Percentiles rank a stretch among this genome's conserved stretches.
Evolutionary conservation across 2,797 vertebrate species (phyloP).

Genomic region (Sphenopsis melanotis): DNA sequence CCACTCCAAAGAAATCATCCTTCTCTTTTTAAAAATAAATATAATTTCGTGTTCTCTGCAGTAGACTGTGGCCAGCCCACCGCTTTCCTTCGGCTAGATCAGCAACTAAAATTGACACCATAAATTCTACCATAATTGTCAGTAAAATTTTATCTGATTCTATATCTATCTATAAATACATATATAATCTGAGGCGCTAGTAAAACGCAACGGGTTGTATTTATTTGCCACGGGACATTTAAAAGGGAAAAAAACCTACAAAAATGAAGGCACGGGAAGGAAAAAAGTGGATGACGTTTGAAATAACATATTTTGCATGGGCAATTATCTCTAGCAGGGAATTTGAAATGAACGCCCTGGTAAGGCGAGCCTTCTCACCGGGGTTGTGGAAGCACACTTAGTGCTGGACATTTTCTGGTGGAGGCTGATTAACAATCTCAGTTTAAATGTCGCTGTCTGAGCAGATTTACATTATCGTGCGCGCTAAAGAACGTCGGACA

Average conservation of each 20-base stretch:
- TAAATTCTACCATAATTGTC: conserved; percentile 16
- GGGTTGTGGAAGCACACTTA: not conserved
- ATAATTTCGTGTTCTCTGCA: not conserved
- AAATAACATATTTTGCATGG: not conserved
- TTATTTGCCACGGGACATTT: not conserved
- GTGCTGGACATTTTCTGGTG: not conserved
- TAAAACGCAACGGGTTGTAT: not conserved
- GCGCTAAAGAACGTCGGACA: not conserved
- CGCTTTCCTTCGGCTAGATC: not conserved
- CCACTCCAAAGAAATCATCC: not conserved
- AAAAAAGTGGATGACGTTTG: not conserved
- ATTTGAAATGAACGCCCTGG: not conserved
- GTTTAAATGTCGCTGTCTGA: not conserved
- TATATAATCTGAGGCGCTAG: not conserved
- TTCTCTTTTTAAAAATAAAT: not conserved
- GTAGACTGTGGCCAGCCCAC: not conserved
- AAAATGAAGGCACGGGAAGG: not conserved
- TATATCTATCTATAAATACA: not conserved
- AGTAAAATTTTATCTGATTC: conserved; percentile 1
- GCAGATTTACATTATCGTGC: not conserved
- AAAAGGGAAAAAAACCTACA: not conserved
- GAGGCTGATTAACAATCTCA: not conserved
- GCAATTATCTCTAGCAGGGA: not conserved
- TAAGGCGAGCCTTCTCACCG: not conserved
- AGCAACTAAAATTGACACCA: not conserved